Evolutionary conservation across 2,888 invertebrate genomes (phyloP), one percentile per base, ranked within the genome.

Genomic region (Thecophora atra): DNA sequence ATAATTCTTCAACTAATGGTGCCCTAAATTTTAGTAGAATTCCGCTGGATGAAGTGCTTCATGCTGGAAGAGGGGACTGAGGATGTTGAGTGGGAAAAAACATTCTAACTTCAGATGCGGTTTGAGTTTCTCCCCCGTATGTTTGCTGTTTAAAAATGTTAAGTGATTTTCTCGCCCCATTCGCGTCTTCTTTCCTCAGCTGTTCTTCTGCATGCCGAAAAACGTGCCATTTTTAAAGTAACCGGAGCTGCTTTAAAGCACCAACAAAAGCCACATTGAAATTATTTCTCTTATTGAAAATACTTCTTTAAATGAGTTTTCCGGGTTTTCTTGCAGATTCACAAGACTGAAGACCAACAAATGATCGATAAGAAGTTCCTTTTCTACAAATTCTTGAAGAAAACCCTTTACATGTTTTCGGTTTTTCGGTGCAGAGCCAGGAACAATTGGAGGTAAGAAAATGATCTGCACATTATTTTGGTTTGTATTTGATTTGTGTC

Each of bases 1-100:
- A 70, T 70, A 70, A 70, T 63, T 70, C 70, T 70, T 70, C 70
- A 63, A 70, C 70, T 70, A 70, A 70, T 70, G 70, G 70, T 51
- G 70, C 52, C 37, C 70, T 70, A 70, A 70, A 70, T 70, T 70
- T 56, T 54, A 56, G 54, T 37, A 37, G 15, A 67, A 37, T 56
- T 19, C 42, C 24, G 58, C 44, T 37, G 37, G 42, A 24, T 51
- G 58, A 11, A 3, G 54, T 15, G 52, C 17, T 21, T 28, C 15
- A 26, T 28, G 58, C 24, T 28, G 58, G 58, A 26, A 28, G 26
- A 5, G 51, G n/a, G 4, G 51, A 11, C 17, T 5, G 52, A 15
- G 52, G 17, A 52, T 52, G 52, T 37, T 37, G 37, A 37, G 37
- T 37, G 37, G 37, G 37, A 37, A 11, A 37, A 47, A 47, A 47